These are phyloP conservation scores for Netelia inedita DNA, from an alignment of 2,888 invertebrate species.

Conservation along the genomic window DNA sequence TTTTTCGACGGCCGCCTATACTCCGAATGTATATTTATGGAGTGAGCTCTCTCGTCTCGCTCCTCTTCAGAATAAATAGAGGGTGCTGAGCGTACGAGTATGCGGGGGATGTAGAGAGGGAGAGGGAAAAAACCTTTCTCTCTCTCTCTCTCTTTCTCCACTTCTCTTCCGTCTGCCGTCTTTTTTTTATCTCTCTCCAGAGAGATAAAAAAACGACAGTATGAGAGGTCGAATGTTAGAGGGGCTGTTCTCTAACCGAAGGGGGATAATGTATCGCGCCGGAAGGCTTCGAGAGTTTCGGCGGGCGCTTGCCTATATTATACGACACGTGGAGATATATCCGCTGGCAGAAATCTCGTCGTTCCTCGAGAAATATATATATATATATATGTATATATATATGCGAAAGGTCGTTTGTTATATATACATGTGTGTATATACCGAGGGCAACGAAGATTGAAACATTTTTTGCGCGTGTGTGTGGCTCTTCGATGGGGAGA, in stretches of 20 bases:
- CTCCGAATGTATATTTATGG: conserved; percentile 48
- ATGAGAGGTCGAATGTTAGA: conserved; percentile 54
- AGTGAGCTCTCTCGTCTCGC: conserved; percentile 14
- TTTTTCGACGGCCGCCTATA: background rate
- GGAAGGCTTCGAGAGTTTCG: conserved; percentile 48
- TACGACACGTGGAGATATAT: conserved; percentile 49
- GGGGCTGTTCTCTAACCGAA: conserved; percentile 45
- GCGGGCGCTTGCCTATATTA: conserved; percentile 29
- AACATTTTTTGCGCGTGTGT: background rate
- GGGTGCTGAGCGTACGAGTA: conserved; percentile 2
- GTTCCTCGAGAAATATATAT: conserved; percentile 7
- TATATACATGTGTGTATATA: background rate
- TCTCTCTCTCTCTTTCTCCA: no score
- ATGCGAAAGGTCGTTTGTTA: background rate
- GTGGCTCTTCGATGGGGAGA: background rate
- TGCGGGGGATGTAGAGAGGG: background rate
- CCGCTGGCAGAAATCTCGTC: conserved; percentile 40
- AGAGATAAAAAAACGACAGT: conserved; percentile 43
- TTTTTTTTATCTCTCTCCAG: background rate
- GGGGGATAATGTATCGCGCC: conserved; percentile 55
- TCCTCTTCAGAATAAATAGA: conserved; percentile 45
- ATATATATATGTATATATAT: background rate
- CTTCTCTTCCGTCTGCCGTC: no score
- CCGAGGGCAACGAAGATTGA: background rate
- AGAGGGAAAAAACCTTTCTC: conserved; percentile 1